Evolutionary conservation across 2,888 invertebrate genomes (phyloP).

Genomic region (Temnothorax unifasciatus): DNA sequence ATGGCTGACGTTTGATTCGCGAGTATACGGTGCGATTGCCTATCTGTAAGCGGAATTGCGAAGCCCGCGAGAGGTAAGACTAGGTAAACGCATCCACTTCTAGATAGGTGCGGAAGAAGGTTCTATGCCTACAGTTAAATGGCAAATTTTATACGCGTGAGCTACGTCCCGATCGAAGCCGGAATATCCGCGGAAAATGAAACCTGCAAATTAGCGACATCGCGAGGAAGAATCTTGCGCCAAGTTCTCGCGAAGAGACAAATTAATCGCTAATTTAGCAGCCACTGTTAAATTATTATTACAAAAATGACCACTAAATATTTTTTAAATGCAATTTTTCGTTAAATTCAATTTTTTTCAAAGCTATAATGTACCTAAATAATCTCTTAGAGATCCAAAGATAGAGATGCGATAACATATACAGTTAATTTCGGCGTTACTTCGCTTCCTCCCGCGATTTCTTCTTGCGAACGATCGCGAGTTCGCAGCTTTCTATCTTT

Average conservation of each 20-base stretch:
- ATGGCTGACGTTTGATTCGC: slow-evolving; percentile 51
- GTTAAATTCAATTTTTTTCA: background rate
- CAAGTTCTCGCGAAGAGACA: background rate
- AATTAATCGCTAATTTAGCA: slow-evolving; percentile 3
- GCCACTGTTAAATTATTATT: background rate
- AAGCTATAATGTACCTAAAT: background rate
- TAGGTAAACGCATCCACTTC: slow-evolving; percentile 21
- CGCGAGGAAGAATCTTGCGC: background rate
- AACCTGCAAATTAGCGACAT: slow-evolving; percentile 9
- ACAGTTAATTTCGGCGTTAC: background rate
- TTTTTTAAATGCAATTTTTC: background rate
- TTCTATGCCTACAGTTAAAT: slow-evolving; percentile 39
- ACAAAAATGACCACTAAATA: too few species aligned
- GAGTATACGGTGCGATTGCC: slow-evolving; percentile 43
- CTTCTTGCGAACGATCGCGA: background rate
- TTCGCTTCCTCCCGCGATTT: background rate
- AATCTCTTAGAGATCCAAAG: background rate
- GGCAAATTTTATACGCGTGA: slow-evolving; percentile 35
- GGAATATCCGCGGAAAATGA: slow-evolving; percentile 24
- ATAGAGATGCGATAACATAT: background rate
- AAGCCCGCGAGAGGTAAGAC: slow-evolving; percentile 19
- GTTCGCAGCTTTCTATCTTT: slow-evolving; percentile 56
- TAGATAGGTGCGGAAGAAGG: slow-evolving; percentile 36
- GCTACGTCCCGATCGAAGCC: slow-evolving; percentile 14
- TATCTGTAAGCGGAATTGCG: slow-evolving; percentile 41